Conservation (phyloP, 2,113 vertebrate genomes). For the Pandion haliaetus region DNA sequence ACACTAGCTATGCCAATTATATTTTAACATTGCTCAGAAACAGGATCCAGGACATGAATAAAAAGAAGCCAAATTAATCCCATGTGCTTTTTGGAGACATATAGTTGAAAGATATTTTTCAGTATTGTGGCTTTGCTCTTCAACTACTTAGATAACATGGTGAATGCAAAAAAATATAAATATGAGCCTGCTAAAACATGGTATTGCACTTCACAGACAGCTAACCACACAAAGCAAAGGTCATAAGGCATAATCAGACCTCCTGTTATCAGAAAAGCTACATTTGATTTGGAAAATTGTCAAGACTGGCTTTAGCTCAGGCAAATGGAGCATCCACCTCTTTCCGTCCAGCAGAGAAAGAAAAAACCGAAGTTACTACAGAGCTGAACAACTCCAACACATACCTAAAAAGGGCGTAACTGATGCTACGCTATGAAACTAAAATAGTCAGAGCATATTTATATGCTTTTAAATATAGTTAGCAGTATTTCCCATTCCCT, state of each 20-base stretch:
- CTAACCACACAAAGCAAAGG: conserved; percentile 50
- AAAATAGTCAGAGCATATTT: conserved; percentile 47
- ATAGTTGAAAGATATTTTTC: not conserved
- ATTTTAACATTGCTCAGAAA: conserved; percentile 6
- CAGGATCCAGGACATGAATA: not conserved
- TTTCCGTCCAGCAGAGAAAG: not conserved
- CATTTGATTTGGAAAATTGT: conserved; percentile 49
- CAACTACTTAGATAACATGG: not conserved
- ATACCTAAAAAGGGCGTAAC: conserved; percentile 49
- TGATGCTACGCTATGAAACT: conserved; percentile 52
- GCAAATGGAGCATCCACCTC: conserved; percentile 23
- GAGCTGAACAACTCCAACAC: conserved; percentile 31
- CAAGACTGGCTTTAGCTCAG: conserved; percentile 39
- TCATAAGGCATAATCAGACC: conserved; percentile 50
- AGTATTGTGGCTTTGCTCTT: conserved; percentile 19
- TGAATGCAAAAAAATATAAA: not conserved
- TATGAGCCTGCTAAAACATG: not conserved
- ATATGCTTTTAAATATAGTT: conserved; percentile 60
- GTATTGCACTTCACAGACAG: not conserved
- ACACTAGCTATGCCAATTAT: not conserved
- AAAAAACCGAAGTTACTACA: conserved; percentile 1
- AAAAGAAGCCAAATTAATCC: conserved; percentile 32
- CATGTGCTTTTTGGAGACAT: conserved; percentile 2
- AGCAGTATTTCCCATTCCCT: conserved; percentile 42
- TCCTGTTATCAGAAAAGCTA: conserved; percentile 58